These are phyloP conservation scores for Larimichthys polyactis DNA, from an alignment of 2,113 vertebrate species.

Conservation along the genomic window DNA sequence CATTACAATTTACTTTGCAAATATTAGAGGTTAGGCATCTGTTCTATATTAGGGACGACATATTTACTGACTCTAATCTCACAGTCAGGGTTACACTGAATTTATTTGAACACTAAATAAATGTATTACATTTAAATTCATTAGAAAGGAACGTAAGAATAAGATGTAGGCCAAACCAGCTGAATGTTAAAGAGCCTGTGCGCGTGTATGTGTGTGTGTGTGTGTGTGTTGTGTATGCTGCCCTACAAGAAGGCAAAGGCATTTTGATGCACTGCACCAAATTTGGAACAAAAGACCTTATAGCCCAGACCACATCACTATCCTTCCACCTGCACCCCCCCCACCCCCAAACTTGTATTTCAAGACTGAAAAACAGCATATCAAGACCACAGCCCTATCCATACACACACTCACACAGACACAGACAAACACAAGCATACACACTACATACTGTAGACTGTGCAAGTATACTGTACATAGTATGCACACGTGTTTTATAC, in stretches of 20 bases:
- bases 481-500: constrained; percentile 75
- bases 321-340: constrained; percentile 70
- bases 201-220: constrained; percentile 2
- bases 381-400: constrained; percentile 31
- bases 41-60: not conserved
- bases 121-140: not conserved
- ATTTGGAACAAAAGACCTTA: constrained; percentile 81
- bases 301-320: constrained; percentile 76
- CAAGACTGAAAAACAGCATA: constrained; percentile 51
- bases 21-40: not conserved
- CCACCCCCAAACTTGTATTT: constrained; percentile 50
- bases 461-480: too few species aligned
- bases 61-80: not conserved
- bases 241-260: constrained; percentile 61
- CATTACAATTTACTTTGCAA: constrained; percentile 4
- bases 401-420: not conserved
- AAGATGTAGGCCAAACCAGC: constrained; percentile 57
- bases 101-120: not conserved
- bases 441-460: not conserved
- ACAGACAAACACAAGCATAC: constrained; percentile 11
- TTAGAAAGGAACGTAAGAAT: not conserved
- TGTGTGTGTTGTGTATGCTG: constrained; percentile 28
- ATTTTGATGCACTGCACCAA: constrained; percentile 85
- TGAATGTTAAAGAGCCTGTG: constrained; percentile 9
- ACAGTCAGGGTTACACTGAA: not conserved